A percentile compares a stretch with the other conserved stretches of the same genome.
phyloP scores from a whole-genome alignment of 64 coral and sea anemone species.

The Exaiptasia diaphana region DNA sequence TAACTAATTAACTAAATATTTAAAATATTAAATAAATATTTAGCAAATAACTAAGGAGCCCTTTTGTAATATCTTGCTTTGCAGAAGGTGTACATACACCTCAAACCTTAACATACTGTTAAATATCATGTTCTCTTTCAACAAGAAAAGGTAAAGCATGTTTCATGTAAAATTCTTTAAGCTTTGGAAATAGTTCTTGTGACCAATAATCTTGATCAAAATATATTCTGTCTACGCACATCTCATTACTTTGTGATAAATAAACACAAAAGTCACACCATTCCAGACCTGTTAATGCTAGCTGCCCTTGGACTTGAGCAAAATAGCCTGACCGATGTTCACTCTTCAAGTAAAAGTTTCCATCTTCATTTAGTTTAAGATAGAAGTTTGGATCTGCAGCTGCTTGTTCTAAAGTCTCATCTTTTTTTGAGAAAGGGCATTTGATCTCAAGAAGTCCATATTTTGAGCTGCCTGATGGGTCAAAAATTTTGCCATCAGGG shows the following conservation, averaged over 20 bases:
- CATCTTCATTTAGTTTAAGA: constrained; percentile 6
- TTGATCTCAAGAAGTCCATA: constrained; percentile 30
- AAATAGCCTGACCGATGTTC: background rate
- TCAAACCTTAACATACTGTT: constrained; percentile 1
- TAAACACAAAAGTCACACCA: constrained; percentile 8
- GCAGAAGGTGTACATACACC: no score
- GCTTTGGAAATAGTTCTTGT: constrained; percentile 17
- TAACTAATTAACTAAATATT: no score
- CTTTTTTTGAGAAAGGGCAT: constrained; percentile 25
- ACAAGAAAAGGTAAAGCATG: constrained; percentile 5
- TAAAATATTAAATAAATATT: no score
- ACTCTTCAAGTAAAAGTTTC: background rate
- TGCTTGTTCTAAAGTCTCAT: background rate
- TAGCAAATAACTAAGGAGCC: no score
- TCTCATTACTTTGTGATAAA: background rate
- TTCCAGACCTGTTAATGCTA: background rate
- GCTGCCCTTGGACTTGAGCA: background rate
- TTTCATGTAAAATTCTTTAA: background rate
- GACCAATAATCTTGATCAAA: constrained; percentile 36
- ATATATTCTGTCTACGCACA: constrained; percentile 35
- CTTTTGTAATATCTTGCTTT: background rate
- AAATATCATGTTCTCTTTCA: constrained; percentile 10
- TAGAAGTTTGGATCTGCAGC: background rate
- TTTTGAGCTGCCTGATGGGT: background rate
- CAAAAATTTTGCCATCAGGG: constrained; percentile 24